Conservation (phyloP, 37 sponge, comb jelly and placozoan species). For the Geodia barretti region DNA sequence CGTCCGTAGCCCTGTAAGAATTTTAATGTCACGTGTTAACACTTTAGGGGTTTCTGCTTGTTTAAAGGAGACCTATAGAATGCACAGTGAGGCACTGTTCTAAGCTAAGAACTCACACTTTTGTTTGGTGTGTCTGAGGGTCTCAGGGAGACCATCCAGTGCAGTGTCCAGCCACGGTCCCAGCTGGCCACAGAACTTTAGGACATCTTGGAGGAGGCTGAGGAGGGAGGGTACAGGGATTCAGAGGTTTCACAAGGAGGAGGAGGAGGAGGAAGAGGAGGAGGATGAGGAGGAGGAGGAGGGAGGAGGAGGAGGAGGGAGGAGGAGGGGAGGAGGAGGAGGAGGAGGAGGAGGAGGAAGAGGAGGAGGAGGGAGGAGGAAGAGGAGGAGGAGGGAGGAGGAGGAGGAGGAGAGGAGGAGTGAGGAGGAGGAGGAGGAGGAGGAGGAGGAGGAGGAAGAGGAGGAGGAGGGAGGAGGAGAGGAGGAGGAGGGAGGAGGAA, state of each 20-base stretch:
- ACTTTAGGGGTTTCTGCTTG: too few species aligned
- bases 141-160: conserved; percentile 59
- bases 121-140: conserved; percentile 42
- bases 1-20: too few species aligned
- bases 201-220: conserved; percentile 45
- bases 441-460: not conserved
- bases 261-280: conserved; percentile 11
- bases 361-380: not conserved
- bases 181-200: conserved; percentile 40
- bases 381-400: not conserved
- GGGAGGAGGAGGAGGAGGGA: not conserved
- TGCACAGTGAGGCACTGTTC: too few species aligned
- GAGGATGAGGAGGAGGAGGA: conserved; percentile 2
- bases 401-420: not conserved
- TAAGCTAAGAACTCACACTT: conserved; percentile 52
- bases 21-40: too few species aligned
- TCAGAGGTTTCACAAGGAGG: too few species aligned
- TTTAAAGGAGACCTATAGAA: too few species aligned
- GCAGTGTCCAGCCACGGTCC: conserved; percentile 61
- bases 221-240: not conserved
- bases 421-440: not conserved
- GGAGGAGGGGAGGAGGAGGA: not conserved
- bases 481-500: not conserved
- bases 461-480: too few species aligned
- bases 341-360: not conserved